These are phyloP conservation scores for Brachionus calyciflorus DNA, from an alignment of 1,140 invertebrate genomes.

Conservation along the genomic window DNA sequence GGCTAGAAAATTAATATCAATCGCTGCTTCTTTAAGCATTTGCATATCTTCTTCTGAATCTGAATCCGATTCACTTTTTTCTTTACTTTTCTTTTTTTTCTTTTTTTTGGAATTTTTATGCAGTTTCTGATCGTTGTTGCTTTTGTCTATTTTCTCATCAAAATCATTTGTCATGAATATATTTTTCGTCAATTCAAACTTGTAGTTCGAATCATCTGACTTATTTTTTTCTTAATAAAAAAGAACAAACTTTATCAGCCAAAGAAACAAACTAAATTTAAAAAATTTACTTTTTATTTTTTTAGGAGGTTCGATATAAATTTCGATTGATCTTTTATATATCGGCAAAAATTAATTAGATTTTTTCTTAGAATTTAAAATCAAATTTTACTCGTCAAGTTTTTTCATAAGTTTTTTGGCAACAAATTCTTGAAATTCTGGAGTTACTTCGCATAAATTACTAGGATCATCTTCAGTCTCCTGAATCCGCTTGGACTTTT, in stretches of 20 bases:
- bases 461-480: neutral
- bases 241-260: no score
- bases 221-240: neutral
- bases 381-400: slow-evolving; percentile 6
- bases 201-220: neutral
- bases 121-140: neutral
- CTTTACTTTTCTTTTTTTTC: neutral
- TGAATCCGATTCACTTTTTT: slow-evolving; percentile 10
- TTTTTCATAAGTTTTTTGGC: slow-evolving; percentile 28
- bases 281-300: neutral
- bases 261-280: neutral
- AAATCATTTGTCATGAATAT: neutral
- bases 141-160: neutral
- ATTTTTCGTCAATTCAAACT: slow-evolving; percentile 13
- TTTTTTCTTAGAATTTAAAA: neutral
- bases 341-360: neutral
- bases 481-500: neutral
- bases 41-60: neutral
- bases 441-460: neutral
- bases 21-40: slow-evolving; percentile 25
- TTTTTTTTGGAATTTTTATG: neutral
- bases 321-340: slow-evolving; percentile 18
- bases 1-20: slow-evolving; percentile 12
- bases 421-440: slow-evolving; percentile 23
- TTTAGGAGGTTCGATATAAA: neutral